A percentile compares a stretch with the other conserved stretches of the same genome.
These are phyloP conservation scores for Keiferia lycopersicella DNA, from an alignment of 2,888 invertebrate species.

Conservation along the genomic window DNA sequence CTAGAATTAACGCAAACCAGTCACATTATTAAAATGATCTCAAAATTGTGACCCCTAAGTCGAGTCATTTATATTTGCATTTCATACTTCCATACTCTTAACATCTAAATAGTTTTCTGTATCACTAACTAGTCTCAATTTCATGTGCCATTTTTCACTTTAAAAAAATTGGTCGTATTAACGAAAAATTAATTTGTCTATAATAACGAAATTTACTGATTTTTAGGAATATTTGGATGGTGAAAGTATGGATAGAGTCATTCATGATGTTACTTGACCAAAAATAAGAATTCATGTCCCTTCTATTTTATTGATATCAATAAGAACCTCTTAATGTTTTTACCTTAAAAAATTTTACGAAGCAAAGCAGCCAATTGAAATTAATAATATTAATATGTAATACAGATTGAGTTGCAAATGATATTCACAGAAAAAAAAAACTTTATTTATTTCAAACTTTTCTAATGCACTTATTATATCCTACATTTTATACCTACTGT, in stretches of 20 bases:
- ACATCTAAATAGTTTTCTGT: constrained; percentile 40
- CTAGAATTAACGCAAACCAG: constrained; percentile 37
- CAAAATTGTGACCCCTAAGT: constrained; percentile 70
- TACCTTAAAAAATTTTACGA: not conserved
- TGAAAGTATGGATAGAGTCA: constrained; percentile 39
- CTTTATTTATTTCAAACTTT: too few relatives aligned
- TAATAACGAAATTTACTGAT: constrained; percentile 12
- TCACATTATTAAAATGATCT: constrained; percentile 69
- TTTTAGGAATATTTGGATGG: constrained; percentile 38
- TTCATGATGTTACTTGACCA: constrained; percentile 10
- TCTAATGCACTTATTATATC: too few relatives aligned
- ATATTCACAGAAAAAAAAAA: too few relatives aligned
- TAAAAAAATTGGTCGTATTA: constrained; percentile 27
- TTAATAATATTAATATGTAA: too few relatives aligned
- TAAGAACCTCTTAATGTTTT: not conserved
- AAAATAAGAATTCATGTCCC: not conserved
- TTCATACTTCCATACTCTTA: constrained; percentile 51
- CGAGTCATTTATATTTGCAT: constrained; percentile 67
- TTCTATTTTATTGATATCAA: not conserved
- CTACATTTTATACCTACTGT: too few relatives aligned
- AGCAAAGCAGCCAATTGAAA: not conserved
- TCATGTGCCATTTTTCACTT: constrained; percentile 52
- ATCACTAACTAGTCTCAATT: constrained; percentile 52
- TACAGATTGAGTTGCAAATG: too few relatives aligned
- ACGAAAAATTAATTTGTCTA: constrained; percentile 27